Base-by-base conservation (phyloP, 2,888 invertebrate species). In the Ectemnius cavifrons region DNA sequence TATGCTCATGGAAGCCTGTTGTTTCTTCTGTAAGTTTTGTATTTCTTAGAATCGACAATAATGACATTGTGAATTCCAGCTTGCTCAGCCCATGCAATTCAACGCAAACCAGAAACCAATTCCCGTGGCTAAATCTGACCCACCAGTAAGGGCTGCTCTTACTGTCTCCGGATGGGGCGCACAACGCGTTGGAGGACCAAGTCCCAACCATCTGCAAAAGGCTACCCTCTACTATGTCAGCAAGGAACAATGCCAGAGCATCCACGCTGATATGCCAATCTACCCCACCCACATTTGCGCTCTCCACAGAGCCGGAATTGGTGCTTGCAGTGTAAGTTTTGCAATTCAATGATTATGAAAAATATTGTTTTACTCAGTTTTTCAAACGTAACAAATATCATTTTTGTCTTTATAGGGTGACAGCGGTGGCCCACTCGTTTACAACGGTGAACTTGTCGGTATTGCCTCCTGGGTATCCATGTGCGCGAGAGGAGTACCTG, bases 341-440 rank as follows among this genome's bases (percentile, higher is more conserved):
- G 1, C 14, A 52, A 14, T 52, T 6, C 16, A 37, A 52, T 47
- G 47, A 52, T 52, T 16, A 47, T 4, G 14, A 14, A 52, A 14
- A 52, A 52, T 52, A 6, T 52, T 52, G 4, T 37, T 37, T 37
- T 4, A 8, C 11, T 11, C 8, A 8, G 1, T 37, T 37, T 37
- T 37, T 6, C 8, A 6, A 37, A 6, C 2, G 2, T 11, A 37
- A 37, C 37, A 11, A 37, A 37, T 4, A 11, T 1, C 37, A 45
- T 56, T 56, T 56, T 23, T 46, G 47, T 46, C 16, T 23, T 75
- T 77, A 8, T 67, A 82, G 82, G 82, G 84, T 57, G 84, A 84
- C 49, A 81, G 82, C 63, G 84, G 84, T 16, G 70, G 84, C 20
- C 75, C 81, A 8, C 66, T 84, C 11, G 75, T 65, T 4, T 56